Evolutionary conservation across 2,888 invertebrate species (phyloP).

Genomic region (Ommatoiulus sabulosus): DNA sequence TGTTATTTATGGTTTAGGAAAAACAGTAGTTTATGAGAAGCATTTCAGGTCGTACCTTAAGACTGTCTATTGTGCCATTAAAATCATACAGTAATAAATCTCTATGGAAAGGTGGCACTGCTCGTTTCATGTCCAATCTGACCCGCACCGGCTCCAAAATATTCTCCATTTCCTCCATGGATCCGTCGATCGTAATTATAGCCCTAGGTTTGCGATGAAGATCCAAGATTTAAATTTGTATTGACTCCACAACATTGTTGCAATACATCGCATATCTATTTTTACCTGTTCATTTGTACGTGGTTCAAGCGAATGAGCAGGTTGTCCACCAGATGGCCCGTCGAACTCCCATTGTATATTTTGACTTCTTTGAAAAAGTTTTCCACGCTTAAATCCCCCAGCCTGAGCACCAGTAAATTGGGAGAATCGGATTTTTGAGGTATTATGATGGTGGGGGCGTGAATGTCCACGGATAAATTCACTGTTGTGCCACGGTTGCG

Average conservation of each 20-base stretch:
- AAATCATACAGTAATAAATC: conserved; percentile 73
- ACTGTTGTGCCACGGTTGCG: conserved; percentile 70
- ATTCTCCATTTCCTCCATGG: conserved; percentile 80
- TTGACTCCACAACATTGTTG: neutral
- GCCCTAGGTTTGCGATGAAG: conserved; percentile 58
- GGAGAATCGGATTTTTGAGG: conserved; percentile 85
- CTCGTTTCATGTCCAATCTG: conserved; percentile 79
- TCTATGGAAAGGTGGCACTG: conserved; percentile 70
- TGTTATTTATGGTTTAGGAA: conserved; percentile 2
- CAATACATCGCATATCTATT: neutral
- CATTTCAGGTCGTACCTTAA: conserved; percentile 66
- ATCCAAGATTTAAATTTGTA: neutral
- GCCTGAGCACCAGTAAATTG: conserved; percentile 79
- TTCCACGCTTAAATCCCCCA: conserved; percentile 81
- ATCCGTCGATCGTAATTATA: conserved; percentile 73
- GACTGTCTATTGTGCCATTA: conserved; percentile 76
- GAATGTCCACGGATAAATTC: conserved; percentile 76
- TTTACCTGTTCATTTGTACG: conserved; percentile 72
- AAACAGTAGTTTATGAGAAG: neutral
- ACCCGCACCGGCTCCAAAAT: conserved; percentile 80
- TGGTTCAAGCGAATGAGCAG: conserved; percentile 77
- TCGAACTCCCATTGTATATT: conserved; percentile 61
- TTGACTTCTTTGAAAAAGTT: conserved; percentile 79
- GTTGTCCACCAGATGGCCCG: conserved; percentile 76
- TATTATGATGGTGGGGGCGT: conserved; percentile 80